Base-by-base conservation (phyloP, 1,140 invertebrate genomes). In the Drosophila equinoxialis region DNA sequence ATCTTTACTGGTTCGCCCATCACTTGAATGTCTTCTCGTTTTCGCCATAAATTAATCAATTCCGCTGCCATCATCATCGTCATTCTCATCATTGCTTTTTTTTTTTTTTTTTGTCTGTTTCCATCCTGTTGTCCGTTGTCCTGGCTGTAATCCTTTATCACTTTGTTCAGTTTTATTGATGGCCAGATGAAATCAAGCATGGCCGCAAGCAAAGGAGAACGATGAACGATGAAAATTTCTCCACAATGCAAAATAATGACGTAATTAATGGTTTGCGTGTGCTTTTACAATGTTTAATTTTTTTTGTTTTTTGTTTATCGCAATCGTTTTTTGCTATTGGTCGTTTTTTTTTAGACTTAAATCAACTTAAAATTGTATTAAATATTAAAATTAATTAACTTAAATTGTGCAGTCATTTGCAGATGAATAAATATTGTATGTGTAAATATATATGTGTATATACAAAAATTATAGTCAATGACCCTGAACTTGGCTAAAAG, bases 21-120 rank as follows among this genome's bases (percentile, higher is more conserved):
- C 59, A 45, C 39, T 54, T 58, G 73, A 70, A 74, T 58, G 65
- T 82, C 71, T 87, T 86, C 79, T 87, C 79, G 35, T 67, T 75
- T 82, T 69, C 70, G 55, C 55, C 83, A 87, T 87, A 86, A 86
- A 87, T 86, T 86, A 87, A 87, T 86, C 83, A 86, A 83, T 86
- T 79, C 65, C 57, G 70, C 37, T 63, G 35, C 62, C 62, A 69
- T 59, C 65, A 60, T 55, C 42, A 64, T 54, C 67, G 60, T 66
- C 72, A 59, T 51, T 51, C 10, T 23, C 17, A 51, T 51, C 45
- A 51, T 51, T 10, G 45, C 11, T 23, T 23, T 23, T 23, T 20
- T 20, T 20, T 1, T 1, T 51, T 23, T 23, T 14, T 51, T 51
- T 17, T 4, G 23, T 45, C 14, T 14, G n/a, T 14, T 14, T 45